Evolutionary conservation across 1,140 invertebrate species (phyloP), one percentile per base, ranked within the genome.

Genomic region (Pseudomyrmex flavicornis): DNA sequence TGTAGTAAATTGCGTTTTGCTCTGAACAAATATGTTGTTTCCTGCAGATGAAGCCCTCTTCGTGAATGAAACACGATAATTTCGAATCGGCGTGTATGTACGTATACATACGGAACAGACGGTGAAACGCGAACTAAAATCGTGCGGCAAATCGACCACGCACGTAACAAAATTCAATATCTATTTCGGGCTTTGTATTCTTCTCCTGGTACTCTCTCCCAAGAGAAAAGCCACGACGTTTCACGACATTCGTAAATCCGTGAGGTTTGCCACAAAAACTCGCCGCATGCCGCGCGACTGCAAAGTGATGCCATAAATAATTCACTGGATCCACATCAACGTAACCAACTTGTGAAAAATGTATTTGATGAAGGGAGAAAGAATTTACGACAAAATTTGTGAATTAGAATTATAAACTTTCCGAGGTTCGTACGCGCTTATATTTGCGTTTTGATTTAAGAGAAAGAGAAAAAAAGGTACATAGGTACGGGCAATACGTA

Each of bases 171-270:
- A 80, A 70, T 72, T 72, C 76, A 46, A 59, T 59, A 72, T 80
- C 26, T 46, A 72, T 54, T 48, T 20, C 61, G 26, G 65, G 44
- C 44, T 72, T 80, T 80, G 76, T 80, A 72, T 80, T 80, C 76
- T 35, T 59, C 22, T 15, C 3, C 44, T 44, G 9, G 54, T 59
- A 59, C 76, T 80, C 76, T 80, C 76, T 70, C 76, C 66, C 3
- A 13, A 12, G 54, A 72, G 66, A 17, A 44, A 72, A 80, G 46
- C 0, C 44, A 66, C 35, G 65, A 9, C 65, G 54, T 79, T 79
- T 79, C 76, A 59, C 76, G 76, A 70, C 76, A 80, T 80, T 61
- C 66, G 66, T 56, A 72, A 80, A 80, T 66, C n/a, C 52, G 66
- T 80, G 50, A 70, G 56, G 52, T 70, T 70, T 54, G 59, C 52